Evolutionary conservation across 2,888 invertebrate species (phyloP), one percentile per base, ranked within the genome.

Genomic region (Athalia circularis): DNA sequence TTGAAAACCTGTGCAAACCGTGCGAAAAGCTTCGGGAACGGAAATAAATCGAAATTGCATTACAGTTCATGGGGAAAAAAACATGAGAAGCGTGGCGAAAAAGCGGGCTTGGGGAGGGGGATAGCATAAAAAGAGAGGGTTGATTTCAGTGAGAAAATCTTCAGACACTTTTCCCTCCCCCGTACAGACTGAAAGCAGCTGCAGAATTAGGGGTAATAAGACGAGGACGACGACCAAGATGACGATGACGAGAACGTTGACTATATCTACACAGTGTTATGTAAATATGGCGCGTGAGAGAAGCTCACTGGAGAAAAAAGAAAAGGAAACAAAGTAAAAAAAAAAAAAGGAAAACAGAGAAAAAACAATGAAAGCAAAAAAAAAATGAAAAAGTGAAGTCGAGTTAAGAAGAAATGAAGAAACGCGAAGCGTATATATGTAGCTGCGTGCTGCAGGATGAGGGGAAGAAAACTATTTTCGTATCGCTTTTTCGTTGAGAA

Each of bases 401-500:
- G 54, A 68, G 7, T 3, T 7, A 68, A 54, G 43, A 65, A 65
- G 11, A 54, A 68, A 48, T 4, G 68, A 83, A 82, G 82, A 76
- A 76, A 45, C 13, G 78, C 29, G 29, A 29, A 29, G 29, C 29
- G 29, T 29, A 29, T 29, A 29, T 29, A 2, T 29, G 2, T 29
- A 29, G 29, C 29, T 29, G 29, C 29, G 29, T 29, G 29, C 29
- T 29, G 29, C 29, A 29, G 29, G 29, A 47, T 77, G 79, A 80
- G 81, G 80, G 81, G 79, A 75, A 83, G 80, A 68, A 70, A 29
- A 85, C 84, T 87, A 87, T 87, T 86, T 87, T 86, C 83, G 82
- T 86, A 82, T 82, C 83, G 62, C 79, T 76, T 29, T 29, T 81
- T 80, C 82, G 83, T 86, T 85, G 83, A 82, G 84, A 86, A 84